phyloP scores from a whole-genome alignment of 1,140 invertebrate species.

The Drosophila sechellia region DNA sequence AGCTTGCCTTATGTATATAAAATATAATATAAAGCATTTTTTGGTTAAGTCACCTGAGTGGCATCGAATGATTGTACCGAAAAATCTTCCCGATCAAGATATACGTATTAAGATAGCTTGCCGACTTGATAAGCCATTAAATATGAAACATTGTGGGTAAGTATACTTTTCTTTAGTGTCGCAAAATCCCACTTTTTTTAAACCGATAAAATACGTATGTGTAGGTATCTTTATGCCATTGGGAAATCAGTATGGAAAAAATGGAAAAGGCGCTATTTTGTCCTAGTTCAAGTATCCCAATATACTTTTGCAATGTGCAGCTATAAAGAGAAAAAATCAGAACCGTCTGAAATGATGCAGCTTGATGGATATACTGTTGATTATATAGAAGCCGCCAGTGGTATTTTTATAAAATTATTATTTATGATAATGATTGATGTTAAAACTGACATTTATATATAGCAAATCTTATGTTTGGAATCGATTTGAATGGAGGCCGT shows the following conservation, averaged over 20 bases:
- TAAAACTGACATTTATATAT: constrained; percentile 65
- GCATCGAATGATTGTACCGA: constrained; percentile 98
- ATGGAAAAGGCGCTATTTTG: constrained; percentile 99
- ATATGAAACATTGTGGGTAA: constrained; percentile 99
- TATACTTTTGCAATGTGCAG: constrained; percentile 99
- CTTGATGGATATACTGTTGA: constrained; percentile 99
- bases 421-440: background rate
- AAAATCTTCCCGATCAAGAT: constrained; percentile 97
- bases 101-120: constrained; percentile 98
- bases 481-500: constrained; percentile 94
- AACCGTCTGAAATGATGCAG: constrained; percentile 99
- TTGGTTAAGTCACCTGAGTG: constrained; percentile 93
- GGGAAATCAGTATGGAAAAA: constrained; percentile 99
- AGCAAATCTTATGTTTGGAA: constrained; percentile 96
- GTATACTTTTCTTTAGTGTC: constrained; percentile 12
- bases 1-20: constrained; percentile 1
- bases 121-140: constrained; percentile 99
- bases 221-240: constrained; percentile 93
- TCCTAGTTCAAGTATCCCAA: constrained; percentile 99
- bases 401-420: constrained; percentile 84
- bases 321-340: constrained; percentile 99
- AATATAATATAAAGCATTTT: background rate
- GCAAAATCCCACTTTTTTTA: constrained; percentile 1
- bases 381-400: constrained; percentile 97
- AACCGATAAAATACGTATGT: constrained; percentile 51